These are phyloP conservation scores for Daphoenositta chrysoptera DNA, from an alignment of 2,113 vertebrate genomes.

Conservation along the genomic window DNA sequence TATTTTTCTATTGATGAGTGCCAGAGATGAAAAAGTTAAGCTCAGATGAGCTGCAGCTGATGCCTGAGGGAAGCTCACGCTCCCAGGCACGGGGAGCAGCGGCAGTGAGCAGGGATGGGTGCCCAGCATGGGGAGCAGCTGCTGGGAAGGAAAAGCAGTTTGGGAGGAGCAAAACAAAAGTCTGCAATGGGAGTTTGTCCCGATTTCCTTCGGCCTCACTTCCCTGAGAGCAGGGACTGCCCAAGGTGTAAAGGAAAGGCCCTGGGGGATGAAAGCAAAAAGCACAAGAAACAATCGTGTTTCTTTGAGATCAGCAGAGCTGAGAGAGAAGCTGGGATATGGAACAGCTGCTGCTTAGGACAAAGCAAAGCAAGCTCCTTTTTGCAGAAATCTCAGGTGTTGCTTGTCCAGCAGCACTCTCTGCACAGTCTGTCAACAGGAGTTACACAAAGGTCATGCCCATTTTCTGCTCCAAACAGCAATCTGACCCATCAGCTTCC, in stretches of 20 bases:
- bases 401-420: not conserved
- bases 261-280: not conserved
- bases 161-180: not conserved
- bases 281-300: not conserved
- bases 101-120: not conserved
- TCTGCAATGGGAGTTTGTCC: not conserved
- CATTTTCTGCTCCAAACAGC: not conserved
- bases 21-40: not conserved
- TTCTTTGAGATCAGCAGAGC: not conserved
- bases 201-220: not conserved
- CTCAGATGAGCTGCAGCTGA: not conserved
- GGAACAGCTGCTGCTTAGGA: not conserved
- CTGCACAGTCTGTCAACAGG: not conserved
- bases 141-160: not conserved
- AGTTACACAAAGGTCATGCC: not conserved
- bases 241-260: not conserved
- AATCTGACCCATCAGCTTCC: not conserved
- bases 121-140: not conserved
- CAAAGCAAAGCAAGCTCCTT: not conserved
- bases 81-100: not conserved
- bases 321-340: not conserved
- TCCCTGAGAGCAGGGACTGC: not conserved
- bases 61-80: not conserved
- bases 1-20: not conserved
- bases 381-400: not conserved